A percentile compares a stretch with the other conserved stretches of the same genome.
Evolutionary conservation across 1,140 invertebrate genomes (phyloP).

Genomic region (Lepidurus packardi): DNA sequence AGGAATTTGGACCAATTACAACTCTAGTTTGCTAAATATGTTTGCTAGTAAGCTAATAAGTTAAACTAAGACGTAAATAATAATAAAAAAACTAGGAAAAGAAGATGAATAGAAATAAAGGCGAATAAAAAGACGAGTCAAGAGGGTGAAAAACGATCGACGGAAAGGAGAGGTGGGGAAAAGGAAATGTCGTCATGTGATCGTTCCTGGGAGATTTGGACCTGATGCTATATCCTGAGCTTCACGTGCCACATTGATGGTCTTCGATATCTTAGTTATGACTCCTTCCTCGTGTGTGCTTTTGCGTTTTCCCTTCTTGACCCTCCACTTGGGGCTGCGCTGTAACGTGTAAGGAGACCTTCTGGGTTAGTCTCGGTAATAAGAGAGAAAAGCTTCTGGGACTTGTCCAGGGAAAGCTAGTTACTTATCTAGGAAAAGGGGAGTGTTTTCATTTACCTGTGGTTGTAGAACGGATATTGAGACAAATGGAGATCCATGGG

Average conservation of each 20-base stretch:
- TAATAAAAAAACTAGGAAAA: background rate
- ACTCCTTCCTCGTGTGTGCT: background rate
- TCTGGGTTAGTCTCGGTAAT: conserved; percentile 10
- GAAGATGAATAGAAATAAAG: background rate
- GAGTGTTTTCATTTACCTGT: conserved; percentile 4
- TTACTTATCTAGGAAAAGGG: conserved; percentile 15
- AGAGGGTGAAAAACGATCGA: conserved; percentile 11
- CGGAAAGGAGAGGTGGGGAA: background rate
- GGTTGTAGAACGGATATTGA: conserved; percentile 21
- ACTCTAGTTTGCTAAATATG: no score
- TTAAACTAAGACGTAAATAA: background rate
- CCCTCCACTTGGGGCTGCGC: background rate
- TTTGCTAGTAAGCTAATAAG: no score
- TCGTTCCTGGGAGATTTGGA: conserved; percentile 18
- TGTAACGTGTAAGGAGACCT: background rate
- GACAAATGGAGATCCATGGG: conserved; percentile 21
- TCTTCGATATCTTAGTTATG: conserved; percentile 12
- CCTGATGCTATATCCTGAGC: conserved; percentile 9
- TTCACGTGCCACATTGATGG: conserved; percentile 13
- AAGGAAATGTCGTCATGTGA: conserved; percentile 11
- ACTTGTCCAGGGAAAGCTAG: conserved; percentile 2
- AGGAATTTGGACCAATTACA: no score
- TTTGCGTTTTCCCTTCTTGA: background rate
- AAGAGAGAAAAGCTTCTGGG: conserved; percentile 9
- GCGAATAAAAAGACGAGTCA: background rate